These are phyloP conservation scores for Bagarius yarrelli DNA, from an alignment of 2,113 vertebrate species.

Conservation along the genomic window DNA sequence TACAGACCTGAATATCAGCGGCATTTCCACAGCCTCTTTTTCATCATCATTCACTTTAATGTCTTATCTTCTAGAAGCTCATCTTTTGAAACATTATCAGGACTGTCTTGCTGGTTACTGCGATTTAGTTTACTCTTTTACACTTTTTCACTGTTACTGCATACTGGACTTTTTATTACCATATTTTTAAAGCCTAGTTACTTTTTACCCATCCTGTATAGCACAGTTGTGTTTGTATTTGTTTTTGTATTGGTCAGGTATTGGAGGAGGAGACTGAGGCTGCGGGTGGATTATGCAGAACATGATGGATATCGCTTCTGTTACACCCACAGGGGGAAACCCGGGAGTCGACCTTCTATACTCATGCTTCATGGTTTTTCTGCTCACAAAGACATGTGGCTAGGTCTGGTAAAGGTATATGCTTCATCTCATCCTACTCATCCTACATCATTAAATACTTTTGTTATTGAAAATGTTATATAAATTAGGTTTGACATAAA, in stretches of 20 bases:
- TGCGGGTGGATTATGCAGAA: conserved; percentile 75
- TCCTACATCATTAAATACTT: not conserved
- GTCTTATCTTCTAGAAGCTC: too few relatives aligned
- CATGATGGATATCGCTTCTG: conserved; percentile 85
- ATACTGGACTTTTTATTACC: too few relatives aligned
- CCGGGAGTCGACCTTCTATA: conserved; percentile 76
- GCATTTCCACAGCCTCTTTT: too few relatives aligned
- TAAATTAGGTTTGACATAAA: not conserved
- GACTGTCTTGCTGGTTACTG: too few relatives aligned
- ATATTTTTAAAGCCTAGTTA: too few relatives aligned
- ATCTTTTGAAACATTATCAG: too few relatives aligned
- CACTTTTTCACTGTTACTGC: too few relatives aligned
- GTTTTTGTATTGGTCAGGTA: conserved; percentile 34
- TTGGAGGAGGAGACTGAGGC: conserved; percentile 77
- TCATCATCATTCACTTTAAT: too few relatives aligned
- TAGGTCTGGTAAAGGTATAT: conserved; percentile 53
- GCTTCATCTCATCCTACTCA: not conserved
- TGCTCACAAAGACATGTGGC: conserved; percentile 66
- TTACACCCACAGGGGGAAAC: conserved; percentile 81
- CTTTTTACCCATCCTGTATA: too few relatives aligned
- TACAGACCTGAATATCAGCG: too few relatives aligned
- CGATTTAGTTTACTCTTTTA: too few relatives aligned
- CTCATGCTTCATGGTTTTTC: conserved; percentile 95
- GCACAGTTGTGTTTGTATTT: too few relatives aligned
- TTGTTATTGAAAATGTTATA: not conserved